Evolutionary conservation across 37 sponge, comb jelly and placozoan genomes (phyloP).

Genomic region (Geodia barretti): DNA sequence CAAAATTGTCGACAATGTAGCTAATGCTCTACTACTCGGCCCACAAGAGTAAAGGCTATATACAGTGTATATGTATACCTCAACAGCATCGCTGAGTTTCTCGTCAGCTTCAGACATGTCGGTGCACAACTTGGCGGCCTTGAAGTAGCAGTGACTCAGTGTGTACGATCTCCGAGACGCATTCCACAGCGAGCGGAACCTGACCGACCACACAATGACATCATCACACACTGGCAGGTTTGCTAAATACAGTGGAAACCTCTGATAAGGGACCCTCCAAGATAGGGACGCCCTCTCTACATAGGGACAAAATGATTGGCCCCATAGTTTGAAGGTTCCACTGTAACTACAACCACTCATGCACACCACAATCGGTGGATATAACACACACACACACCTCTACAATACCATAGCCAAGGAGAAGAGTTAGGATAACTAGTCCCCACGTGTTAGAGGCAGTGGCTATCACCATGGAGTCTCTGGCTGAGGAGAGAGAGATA

Average conservation of each 20-base stretch:
- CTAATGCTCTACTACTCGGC: background rate
- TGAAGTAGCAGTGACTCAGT: slow-evolving; percentile 82
- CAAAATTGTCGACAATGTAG: background rate
- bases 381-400: slow-evolving; percentile 74
- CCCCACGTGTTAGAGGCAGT: slow-evolving; percentile 99
- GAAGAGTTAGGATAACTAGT: slow-evolving; percentile 85
- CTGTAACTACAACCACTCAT: background rate
- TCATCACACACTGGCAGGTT: too few relatives aligned
- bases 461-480: slow-evolving; percentile 64
- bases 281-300: too few relatives aligned
- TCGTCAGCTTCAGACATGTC: slow-evolving; percentile 88
- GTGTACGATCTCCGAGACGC: slow-evolving; percentile 52
- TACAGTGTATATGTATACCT: slow-evolving; percentile 61
- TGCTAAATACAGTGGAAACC: too few relatives aligned
- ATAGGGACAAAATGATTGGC: background rate
- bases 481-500: background rate
- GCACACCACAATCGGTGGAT: background rate
- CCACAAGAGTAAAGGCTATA: background rate
- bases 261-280: too few relatives aligned
- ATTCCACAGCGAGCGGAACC: slow-evolving; percentile 68
- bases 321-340: background rate
- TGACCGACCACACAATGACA: too few relatives aligned
- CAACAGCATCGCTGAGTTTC: slow-evolving; percentile 65
- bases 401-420: slow-evolving; percentile 96
- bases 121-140: slow-evolving; percentile 84